These are phyloP conservation scores for Acanthaster planci DNA, from an alignment of 35 echinoderm and acorn worm species.

Conservation along the genomic window DNA sequence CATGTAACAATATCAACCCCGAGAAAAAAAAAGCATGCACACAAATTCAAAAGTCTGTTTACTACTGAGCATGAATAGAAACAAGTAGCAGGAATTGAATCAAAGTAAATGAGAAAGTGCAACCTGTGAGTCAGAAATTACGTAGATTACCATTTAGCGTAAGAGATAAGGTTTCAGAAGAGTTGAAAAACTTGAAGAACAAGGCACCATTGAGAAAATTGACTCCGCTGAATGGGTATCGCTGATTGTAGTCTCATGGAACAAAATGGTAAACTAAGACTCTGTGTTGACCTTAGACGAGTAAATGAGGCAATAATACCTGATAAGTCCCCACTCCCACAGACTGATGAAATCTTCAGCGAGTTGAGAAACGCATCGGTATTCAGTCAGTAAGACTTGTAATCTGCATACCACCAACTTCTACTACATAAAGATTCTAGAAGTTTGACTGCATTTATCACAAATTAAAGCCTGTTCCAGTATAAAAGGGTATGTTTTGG, in stretches of 20 bases:
- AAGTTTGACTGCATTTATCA: slow-evolving; percentile 45
- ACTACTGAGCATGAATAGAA: background rate
- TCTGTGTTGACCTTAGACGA: slow-evolving; percentile 54
- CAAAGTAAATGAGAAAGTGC: slow-evolving; percentile 9
- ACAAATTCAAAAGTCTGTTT: background rate
- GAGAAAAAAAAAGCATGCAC: background rate
- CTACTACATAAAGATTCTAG: slow-evolving; percentile 21
- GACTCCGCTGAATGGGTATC: slow-evolving; percentile 53
- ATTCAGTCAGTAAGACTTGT: slow-evolving; percentile 41
- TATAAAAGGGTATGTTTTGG: slow-evolving; percentile 61
- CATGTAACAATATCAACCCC: background rate
- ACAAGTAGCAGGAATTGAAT: background rate
- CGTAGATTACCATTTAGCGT: slow-evolving; percentile 50
- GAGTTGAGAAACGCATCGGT: slow-evolving; percentile 33
- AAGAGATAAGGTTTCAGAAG: slow-evolving; percentile 30
- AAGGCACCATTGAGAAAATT: slow-evolving; percentile 39
- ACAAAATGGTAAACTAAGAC: slow-evolving; percentile 32
- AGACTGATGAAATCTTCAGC: slow-evolving; percentile 48
- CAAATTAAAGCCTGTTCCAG: slow-evolving; percentile 52
- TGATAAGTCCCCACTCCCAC: slow-evolving; percentile 55
- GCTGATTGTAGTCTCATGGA: slow-evolving; percentile 38
- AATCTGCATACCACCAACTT: slow-evolving; percentile 50
- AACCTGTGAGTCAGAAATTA: slow-evolving; percentile 58
- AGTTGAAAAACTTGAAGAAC: slow-evolving; percentile 39
- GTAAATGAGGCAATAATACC: slow-evolving; percentile 61